Conservation (phyloP, 2,797 vertebrate species). For the Etheostoma nigrum region DNA sequence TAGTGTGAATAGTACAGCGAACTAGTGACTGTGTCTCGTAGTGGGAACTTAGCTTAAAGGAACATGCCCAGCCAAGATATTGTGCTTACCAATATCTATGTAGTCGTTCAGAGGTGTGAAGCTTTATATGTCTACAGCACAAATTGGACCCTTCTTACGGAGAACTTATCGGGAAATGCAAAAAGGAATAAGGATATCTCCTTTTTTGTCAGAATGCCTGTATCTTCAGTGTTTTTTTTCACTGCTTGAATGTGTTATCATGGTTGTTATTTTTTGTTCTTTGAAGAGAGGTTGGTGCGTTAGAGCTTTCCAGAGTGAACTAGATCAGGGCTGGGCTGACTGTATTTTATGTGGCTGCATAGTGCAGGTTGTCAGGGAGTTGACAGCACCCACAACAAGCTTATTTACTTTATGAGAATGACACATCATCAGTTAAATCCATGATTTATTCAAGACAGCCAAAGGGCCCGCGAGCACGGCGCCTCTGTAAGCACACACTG, state of each 20-base stretch:
- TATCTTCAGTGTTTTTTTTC: constrained; percentile 38
- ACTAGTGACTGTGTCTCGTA: too few species aligned
- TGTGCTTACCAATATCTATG: constrained; percentile 80
- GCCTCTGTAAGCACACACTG: constrained; percentile 68
- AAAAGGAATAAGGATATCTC: constrained; percentile 45
- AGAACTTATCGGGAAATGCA: constrained; percentile 58
- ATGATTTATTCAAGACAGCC: constrained; percentile 81
- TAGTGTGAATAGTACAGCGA: too few species aligned
- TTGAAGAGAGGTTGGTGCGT: constrained; percentile 31
- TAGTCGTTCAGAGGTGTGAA: constrained; percentile 75
- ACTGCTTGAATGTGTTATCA: constrained; percentile 41
- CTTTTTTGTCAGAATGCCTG: constrained; percentile 66
- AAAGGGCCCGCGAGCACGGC: constrained; percentile 80
- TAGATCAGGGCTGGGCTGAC: constrained; percentile 55
- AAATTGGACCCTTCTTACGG: constrained; percentile 71
- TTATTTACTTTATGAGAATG: constrained; percentile 76
- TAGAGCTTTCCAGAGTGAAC: constrained; percentile 46
- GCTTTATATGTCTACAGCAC: constrained; percentile 82
- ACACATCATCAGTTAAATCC: constrained; percentile 75
- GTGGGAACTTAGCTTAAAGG: background rate
- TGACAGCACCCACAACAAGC: constrained; percentile 62
- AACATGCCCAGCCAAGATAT: constrained; percentile 71
- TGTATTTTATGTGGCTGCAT: constrained; percentile 56
- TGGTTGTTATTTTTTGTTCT: constrained; percentile 55
- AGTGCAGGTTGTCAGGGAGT: constrained; percentile 66